phyloP scores from a whole-genome alignment of 2,113 vertebrate species.

The Paedocypris sp. region DNA sequence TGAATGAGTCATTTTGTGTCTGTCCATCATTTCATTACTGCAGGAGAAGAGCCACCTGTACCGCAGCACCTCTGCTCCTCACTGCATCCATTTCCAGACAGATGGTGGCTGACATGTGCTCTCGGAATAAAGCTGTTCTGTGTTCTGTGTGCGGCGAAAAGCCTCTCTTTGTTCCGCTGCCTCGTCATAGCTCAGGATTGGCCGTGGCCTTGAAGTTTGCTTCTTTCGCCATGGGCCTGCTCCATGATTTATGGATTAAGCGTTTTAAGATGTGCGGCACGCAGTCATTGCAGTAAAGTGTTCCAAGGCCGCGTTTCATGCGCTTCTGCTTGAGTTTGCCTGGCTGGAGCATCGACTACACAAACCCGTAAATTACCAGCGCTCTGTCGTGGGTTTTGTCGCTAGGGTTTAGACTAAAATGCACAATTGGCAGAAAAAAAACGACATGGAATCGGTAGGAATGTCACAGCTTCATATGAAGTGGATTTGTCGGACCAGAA shows the following conservation, averaged over 20 bases:
- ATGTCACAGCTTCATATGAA: no score
- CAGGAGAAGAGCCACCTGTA: conserved; percentile 9
- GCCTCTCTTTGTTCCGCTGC: not conserved
- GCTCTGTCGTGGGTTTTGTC: not conserved
- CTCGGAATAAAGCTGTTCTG: conserved; percentile 9
- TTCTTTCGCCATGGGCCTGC: not conserved
- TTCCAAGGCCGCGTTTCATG: conserved; percentile 25
- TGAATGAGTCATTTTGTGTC: conserved; percentile 19
- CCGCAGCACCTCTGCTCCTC: not conserved
- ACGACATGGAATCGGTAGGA: no score
- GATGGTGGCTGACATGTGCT: conserved; percentile 14
- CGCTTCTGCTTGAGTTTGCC: conserved; percentile 19
- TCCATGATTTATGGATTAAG: conserved; percentile 21
- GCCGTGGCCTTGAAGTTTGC: not conserved
- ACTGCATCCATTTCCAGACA: not conserved
- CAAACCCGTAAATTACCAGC: conserved; percentile 2
- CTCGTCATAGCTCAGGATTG: not conserved
- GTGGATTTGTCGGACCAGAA: no score
- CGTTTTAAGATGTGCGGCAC: conserved; percentile 4
- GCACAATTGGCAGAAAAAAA: no score
- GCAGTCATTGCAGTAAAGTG: conserved; percentile 19
- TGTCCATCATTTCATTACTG: conserved; percentile 26
- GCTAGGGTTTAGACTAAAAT: no score
- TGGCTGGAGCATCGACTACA: conserved; percentile 12
- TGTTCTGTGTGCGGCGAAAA: not conserved